Evolutionary conservation across 1,140 invertebrate genomes (phyloP).

Genomic region (Brachionus calyciflorus): DNA sequence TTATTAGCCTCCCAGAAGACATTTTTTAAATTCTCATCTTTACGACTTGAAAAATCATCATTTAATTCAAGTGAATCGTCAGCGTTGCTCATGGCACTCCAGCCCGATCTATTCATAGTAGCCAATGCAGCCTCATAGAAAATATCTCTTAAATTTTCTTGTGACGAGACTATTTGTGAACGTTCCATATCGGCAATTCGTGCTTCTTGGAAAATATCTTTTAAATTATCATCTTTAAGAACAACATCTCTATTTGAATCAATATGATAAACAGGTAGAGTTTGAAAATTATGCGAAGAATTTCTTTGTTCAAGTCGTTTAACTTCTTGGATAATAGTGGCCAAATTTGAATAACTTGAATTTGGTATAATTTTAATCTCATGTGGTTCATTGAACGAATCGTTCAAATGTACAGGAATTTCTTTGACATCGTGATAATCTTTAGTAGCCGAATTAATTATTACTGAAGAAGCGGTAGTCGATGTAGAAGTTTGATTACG

Average conservation of each 20-base stretch:
- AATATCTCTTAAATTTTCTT: constrained; percentile 23
- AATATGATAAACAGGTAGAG: constrained; percentile 12
- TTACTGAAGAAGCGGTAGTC: not conserved
- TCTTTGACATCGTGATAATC: constrained; percentile 1
- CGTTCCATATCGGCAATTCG: not conserved
- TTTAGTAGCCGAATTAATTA: constrained; percentile 1
- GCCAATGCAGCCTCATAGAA: constrained; percentile 14
- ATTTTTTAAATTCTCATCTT: not conserved
- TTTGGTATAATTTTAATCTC: constrained; percentile 12
- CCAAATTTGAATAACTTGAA: not conserved
- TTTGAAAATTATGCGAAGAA: not conserved
- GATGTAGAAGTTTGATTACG: not conserved
- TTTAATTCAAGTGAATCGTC: not conserved
- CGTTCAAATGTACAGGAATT: constrained; percentile 18
- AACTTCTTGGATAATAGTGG: constrained; percentile 1
- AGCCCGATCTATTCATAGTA: constrained; percentile 12
- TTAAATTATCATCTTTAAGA: not conserved
- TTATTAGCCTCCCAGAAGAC: constrained; percentile 10
- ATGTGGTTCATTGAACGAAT: constrained; percentile 13
- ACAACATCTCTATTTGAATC: not conserved
- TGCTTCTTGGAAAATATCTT: constrained; percentile 16
- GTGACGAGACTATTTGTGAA: not conserved
- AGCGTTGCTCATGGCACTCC: not conserved
- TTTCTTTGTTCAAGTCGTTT: not conserved
- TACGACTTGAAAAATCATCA: not conserved